Base-by-base conservation (phyloP, 2,113 vertebrate species). In the Petromus typicus region DNA sequence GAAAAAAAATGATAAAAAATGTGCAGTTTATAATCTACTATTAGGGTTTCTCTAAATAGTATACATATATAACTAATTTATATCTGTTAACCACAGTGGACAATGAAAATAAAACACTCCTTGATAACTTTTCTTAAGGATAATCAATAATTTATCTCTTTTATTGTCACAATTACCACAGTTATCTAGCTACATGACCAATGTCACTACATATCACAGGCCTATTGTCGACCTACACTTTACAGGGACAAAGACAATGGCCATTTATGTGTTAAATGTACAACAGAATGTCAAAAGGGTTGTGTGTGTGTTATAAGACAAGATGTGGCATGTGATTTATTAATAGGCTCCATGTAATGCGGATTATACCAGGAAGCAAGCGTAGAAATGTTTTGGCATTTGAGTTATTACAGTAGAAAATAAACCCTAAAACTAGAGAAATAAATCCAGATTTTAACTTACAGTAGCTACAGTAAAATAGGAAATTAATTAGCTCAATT, bases 121-220 rank as follows among this genome's bases (percentile, higher is more conserved):
- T 97, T 95, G 83, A 90, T 78, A 54, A 89, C 90, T 94, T 97
- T 98, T 91, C 97, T 97, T 98, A 98, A 97, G 98, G 98, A 98
- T 99, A 98, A 99, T 98, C 98, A 99, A 99, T 99, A 99, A 99
- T 99, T 99, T 99, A 99, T 99, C 87, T 98, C 96, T 98, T 98
- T 98, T 96, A 98, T 98, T 98, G 98, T 98, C 99, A 99, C 99
- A 99, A 98, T 99, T 98, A 99, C 98, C 99, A 99, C 99, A 99
- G 22, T 98, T 98, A 99, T 94, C 98, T 99, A 99, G 98, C 99
- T 99, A 99, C 98, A 99, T 99, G 98, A 98, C 98, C 98, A 98
- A 98, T 98, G 98, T 98, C 98, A 99, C 98, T 99, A 99, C 98
- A 98, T 97, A 98, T 98, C 98, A 99, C 99, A 98, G 95, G 92